These are phyloP conservation scores for Trialeurodes vaporariorum DNA, from an alignment of 1,140 invertebrate species.

Conservation along the genomic window DNA sequence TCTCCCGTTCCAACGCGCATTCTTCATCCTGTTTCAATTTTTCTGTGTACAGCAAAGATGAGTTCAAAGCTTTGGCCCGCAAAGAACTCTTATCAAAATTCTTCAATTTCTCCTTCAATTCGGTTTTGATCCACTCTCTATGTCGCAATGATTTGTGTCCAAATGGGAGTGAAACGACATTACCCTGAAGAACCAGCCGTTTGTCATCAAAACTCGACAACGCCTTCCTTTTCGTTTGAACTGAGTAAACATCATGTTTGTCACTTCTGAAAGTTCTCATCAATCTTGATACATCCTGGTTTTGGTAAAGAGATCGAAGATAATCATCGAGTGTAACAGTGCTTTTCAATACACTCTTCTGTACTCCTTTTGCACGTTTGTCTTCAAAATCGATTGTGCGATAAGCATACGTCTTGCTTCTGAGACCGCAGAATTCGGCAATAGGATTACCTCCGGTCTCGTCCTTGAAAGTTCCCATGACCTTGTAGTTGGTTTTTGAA, in stretches of 20 bases:
- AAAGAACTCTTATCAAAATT: too few relatives aligned
- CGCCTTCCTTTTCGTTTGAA: slow-evolving; percentile 13
- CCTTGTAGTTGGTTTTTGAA: not conserved
- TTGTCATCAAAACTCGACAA: too few relatives aligned
- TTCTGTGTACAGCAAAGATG: too few relatives aligned
- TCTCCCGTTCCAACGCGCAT: too few relatives aligned
- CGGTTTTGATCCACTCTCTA: too few relatives aligned
- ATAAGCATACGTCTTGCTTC: slow-evolving; percentile 38
- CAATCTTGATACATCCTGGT: slow-evolving; percentile 8
- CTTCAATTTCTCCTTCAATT: too few relatives aligned
- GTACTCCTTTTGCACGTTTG: too few relatives aligned
- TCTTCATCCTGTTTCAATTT: too few relatives aligned
- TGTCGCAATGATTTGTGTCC: too few relatives aligned
- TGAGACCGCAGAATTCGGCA: slow-evolving; percentile 33
- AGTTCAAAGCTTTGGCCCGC: too few relatives aligned
- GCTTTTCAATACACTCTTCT: slow-evolving; percentile 19
- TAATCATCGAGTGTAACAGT: slow-evolving; percentile 17
- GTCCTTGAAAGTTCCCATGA: not conserved
- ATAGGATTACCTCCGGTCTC: slow-evolving; percentile 30
- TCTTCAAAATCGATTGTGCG: too few relatives aligned
- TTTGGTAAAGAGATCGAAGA: slow-evolving; percentile 11
- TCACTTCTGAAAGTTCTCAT: slow-evolving; percentile 11
- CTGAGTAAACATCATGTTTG: slow-evolving; percentile 18
- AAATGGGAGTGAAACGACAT: not conserved
- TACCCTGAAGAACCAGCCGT: not conserved